These are phyloP conservation scores for Alloscopus bannaensis DNA, from an alignment of 2,888 invertebrate species.

Conservation along the genomic window DNA sequence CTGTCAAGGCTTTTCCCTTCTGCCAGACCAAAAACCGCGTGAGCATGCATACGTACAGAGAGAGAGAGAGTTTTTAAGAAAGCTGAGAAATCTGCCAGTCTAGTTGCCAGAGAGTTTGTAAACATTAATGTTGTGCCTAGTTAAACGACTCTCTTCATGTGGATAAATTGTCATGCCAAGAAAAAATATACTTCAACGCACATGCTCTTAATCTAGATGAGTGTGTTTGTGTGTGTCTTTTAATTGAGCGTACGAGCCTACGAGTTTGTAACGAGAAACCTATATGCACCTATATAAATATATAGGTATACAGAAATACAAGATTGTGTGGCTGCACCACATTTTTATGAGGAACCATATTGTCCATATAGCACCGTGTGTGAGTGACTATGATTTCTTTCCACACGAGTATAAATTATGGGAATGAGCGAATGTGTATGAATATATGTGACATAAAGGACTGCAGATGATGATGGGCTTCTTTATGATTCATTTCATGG, in stretches of 20 bases:
- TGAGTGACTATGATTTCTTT: too few species aligned
- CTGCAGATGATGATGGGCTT: too few species aligned
- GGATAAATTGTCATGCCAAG: constrained; percentile 24
- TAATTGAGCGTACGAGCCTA: neutral
- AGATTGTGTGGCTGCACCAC: too few species aligned
- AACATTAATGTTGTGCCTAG: constrained; percentile 38
- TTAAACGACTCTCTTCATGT: constrained; percentile 33
- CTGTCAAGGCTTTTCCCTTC: constrained; percentile 50
- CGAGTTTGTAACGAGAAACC: too few species aligned
- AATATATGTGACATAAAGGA: too few species aligned
- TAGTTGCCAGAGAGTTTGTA: constrained; percentile 34
- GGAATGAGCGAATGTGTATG: too few species aligned
- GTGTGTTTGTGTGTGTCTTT: neutral
- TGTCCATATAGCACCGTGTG: too few species aligned
- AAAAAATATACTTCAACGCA: neutral
- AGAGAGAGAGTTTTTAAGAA: neutral
- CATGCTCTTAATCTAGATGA: neutral
- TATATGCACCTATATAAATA: too few species aligned
- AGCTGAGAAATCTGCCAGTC: constrained; percentile 4
- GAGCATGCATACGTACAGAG: neutral
- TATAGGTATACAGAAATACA: too few species aligned
- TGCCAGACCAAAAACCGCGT: neutral
- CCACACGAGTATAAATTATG: too few species aligned
- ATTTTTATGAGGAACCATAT: too few species aligned
- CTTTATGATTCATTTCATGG: too few species aligned